phyloP scores from a whole-genome alignment of 2,113 vertebrate species.

The Anoura caudifer region DNA sequence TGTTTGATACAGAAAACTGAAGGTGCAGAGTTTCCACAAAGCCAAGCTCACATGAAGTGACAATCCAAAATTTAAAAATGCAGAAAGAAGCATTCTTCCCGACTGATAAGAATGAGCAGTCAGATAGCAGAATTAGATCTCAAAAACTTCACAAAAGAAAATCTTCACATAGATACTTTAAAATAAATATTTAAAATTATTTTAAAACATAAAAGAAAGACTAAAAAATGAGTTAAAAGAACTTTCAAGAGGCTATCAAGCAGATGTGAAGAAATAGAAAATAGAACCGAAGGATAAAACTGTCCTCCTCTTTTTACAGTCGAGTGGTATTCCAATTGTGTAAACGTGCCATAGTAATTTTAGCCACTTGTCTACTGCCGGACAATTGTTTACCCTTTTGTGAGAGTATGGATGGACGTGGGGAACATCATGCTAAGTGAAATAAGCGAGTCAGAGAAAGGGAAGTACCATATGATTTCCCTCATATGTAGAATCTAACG shows the following conservation, averaged over 20 bases:
- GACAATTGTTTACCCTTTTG: no score
- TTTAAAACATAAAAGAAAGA: not conserved
- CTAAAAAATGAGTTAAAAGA: not conserved
- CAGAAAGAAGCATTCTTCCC: not conserved
- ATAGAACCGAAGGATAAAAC: not conserved
- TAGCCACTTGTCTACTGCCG: no score
- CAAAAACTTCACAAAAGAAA: not conserved
- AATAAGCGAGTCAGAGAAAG: no score
- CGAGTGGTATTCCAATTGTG: no score
- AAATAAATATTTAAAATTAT: not conserved
- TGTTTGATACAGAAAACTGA: not conserved
- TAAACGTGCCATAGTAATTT: no score
- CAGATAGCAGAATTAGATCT: not conserved
- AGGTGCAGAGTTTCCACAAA: not conserved
- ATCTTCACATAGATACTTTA: not conserved
- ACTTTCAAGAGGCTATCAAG: not conserved
- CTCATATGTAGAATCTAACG: no score
- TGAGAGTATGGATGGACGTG: no score
- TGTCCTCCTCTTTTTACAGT: no score
- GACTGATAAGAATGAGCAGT: not conserved
- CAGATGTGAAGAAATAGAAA: not conserved
- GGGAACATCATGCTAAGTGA: no score
- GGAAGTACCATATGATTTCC: no score
- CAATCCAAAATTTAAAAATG: not conserved
- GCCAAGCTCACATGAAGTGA: not conserved